A percentile compares a stretch with the other conserved stretches of the same genome.
Evolutionary conservation across 2,797 vertebrate genomes (phyloP).

Genomic region (Echiichthys vipera): DNA sequence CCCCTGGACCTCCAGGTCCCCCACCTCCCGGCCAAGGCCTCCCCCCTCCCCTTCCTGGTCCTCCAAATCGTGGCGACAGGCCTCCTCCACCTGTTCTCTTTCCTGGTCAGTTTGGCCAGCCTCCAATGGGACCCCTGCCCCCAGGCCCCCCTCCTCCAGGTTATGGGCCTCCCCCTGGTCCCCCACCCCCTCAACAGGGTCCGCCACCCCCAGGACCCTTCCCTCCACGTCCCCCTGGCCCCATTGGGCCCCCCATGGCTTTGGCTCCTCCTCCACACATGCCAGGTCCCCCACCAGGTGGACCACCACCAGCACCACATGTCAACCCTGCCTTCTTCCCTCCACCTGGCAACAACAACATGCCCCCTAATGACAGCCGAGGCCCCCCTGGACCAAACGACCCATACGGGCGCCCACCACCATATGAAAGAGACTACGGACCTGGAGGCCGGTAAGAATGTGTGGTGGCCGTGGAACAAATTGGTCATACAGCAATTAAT

Average conservation of each 20-base stretch:
- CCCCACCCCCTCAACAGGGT: conserved; percentile 92
- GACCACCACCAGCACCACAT: conserved; percentile 96
- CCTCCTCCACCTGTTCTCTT: conserved; percentile 97
- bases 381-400: conserved; percentile 93
- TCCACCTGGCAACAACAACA: conserved; percentile 94
- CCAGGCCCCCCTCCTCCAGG: conserved; percentile 97
- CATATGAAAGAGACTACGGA: conserved; percentile 97
- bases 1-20: conserved; percentile 93
- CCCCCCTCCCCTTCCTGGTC: conserved; percentile 92
- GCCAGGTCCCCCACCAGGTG: conserved; percentile 96
- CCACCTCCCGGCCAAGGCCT: conserved; percentile 96
- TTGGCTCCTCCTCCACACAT: conserved; percentile 96
- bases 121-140: conserved; percentile 89
- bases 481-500: neutral
- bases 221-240: conserved; percentile 94
- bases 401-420: conserved; percentile 94
- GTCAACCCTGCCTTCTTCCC: conserved; percentile 99
- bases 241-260: conserved; percentile 94
- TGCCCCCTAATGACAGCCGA: conserved; percentile 94
- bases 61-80: conserved; percentile 95
- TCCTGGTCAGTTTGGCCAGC: conserved; percentile 97
- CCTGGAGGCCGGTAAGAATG: conserved; percentile 93
- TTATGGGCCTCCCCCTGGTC: conserved; percentile 92
- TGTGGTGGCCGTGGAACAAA: neutral
- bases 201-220: conserved; percentile 95